phyloP scores from a whole-genome alignment of 2,113 vertebrate genomes.

The Mola mola region DNA sequence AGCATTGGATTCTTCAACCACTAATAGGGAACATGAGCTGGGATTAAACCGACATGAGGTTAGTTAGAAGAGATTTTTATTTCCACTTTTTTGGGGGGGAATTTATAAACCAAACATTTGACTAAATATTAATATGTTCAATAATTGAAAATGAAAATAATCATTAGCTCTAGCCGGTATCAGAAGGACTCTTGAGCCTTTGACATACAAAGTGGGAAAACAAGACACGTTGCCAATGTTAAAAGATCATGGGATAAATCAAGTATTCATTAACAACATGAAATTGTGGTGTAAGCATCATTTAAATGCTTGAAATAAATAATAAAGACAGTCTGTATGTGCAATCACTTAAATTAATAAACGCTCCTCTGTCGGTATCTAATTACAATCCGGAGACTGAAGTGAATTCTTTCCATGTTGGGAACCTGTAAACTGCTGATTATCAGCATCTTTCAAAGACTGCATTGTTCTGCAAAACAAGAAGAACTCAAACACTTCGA shows the following conservation, averaged over 20 bases:
- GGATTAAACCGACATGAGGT: no score
- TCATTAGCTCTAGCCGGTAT: no score
- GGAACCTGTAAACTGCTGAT: slow-evolving; percentile 43
- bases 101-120: no score
- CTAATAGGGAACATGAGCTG: no score
- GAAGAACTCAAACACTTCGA: slow-evolving; percentile 38
- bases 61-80: no score
- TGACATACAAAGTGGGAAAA: background rate
- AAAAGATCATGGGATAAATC: no score
- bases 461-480: slow-evolving; percentile 26
- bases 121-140: no score
- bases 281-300: fast-evolving
- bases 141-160: slow-evolving; percentile 21
- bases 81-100: no score
- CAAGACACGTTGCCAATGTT: no score
- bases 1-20: no score
- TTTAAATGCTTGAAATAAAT: background rate
- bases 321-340: background rate
- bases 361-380: slow-evolving; percentile 3
- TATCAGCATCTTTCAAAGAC: slow-evolving; percentile 28
- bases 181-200: slow-evolving; percentile 19
- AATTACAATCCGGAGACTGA: slow-evolving; percentile 19
- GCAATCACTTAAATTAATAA: background rate
- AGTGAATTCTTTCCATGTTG: background rate
- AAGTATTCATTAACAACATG: background rate